Base-by-base conservation (phyloP, 2,888 invertebrate genomes). In the Leucozona laternaria region DNA sequence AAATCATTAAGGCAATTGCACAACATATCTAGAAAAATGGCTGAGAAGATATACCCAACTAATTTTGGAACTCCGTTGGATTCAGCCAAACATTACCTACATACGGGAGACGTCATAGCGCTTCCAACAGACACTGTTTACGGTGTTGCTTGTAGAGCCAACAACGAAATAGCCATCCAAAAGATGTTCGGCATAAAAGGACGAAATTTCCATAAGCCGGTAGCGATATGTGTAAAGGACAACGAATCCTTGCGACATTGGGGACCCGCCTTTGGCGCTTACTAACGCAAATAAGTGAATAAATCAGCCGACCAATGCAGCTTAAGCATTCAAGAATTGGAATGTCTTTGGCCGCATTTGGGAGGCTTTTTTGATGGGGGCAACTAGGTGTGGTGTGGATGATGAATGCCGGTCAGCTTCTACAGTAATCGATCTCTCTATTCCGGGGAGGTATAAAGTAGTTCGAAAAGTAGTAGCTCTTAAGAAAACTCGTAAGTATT, bases 261-360 rank as follows among this genome's bases (percentile, higher is more conserved):
- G 97, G 97, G 96, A 11, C 89, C 94, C 95, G 90, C 99, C 99
- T 0, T 92, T 99, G 34, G 99, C 99, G 0, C 93, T 99, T 60
- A 99, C 99, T 0, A 99, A 99, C 94, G 99, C 99, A 0, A 99
- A 99, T 93, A n/a, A n/a, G n/a, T n/a, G n/a, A n/a, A n/a, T n/a
- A 93, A 95, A 55, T 98, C 98, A 90, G 95, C 95, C 88, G 94
- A 95, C 88, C 95, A 94, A 0, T 98, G 98, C 89, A 96, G 97
- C 55, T 93, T 98, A 15, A 94, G 94, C 86, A 93, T 97, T 0
- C 93, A 94, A 86, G 99, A 99, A 92, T 99, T 99, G 93, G 91
- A 94, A 88, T 92, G 94, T 37, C 93, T 99, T 50, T 98, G 98
- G 97, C 93, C 95, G 0, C 92, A 95, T 84, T 92, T 99, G n/a